Percentiles rank a stretch among this genome's conserved stretches.
phyloP scores from a whole-genome alignment of 23 tunicate species.

The Clavelina lepadiformis region DNA sequence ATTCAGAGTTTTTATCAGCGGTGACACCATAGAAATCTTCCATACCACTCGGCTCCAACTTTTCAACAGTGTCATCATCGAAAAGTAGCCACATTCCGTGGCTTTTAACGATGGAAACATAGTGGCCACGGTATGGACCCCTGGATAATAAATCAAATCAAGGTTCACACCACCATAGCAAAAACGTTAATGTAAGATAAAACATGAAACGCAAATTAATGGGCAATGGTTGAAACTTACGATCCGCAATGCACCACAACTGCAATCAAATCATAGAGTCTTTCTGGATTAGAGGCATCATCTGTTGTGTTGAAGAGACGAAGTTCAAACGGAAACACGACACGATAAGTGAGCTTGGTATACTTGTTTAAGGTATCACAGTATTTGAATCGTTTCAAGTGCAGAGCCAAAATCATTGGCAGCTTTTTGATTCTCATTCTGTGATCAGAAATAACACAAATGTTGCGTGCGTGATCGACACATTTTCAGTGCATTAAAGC shows the following conservation, averaged over 20 bases:
- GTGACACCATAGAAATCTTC: slow-evolving; percentile 96
- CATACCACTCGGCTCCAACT: slow-evolving; percentile 73
- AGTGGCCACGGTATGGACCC: slow-evolving; percentile 98
- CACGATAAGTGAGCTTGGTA: slow-evolving; percentile 83
- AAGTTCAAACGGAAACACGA: slow-evolving; percentile 86
- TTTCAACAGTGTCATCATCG: slow-evolving; percentile 96
- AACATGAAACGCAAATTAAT: too few relatives aligned
- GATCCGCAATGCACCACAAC: slow-evolving; percentile 99
- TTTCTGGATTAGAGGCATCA: slow-evolving; percentile 67
- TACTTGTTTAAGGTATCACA: slow-evolving; percentile 78
- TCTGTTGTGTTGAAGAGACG: slow-evolving; percentile 87
- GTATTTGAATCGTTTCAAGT: slow-evolving; percentile 90
- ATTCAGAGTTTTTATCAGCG: slow-evolving; percentile 92
- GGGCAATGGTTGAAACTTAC: too few relatives aligned
- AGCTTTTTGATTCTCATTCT: slow-evolving; percentile 92
- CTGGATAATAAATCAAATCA: slow-evolving; percentile 17
- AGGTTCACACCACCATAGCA: background rate
- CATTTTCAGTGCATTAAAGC: background rate
- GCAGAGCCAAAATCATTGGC: slow-evolving; percentile 85
- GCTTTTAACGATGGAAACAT: slow-evolving; percentile 90
- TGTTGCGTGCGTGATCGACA: background rate
- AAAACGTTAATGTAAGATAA: background rate
- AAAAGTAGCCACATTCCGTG: slow-evolving; percentile 91
- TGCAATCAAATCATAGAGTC: slow-evolving; percentile 89
- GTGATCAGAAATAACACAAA: background rate